Evolutionary conservation across 2,888 invertebrate genomes (phyloP).

Genomic region (Epistrophella euchroma): DNA sequence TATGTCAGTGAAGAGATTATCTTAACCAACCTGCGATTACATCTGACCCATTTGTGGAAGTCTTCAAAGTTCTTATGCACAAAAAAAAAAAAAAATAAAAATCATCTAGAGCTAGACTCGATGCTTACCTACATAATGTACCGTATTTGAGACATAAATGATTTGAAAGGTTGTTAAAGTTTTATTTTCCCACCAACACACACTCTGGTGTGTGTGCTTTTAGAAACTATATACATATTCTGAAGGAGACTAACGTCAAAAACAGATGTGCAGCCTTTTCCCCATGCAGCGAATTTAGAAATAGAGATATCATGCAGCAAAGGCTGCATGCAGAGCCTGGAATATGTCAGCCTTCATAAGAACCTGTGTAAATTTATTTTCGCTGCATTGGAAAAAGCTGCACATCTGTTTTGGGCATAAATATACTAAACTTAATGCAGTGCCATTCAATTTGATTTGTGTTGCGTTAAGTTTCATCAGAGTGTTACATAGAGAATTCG

Average conservation of each 20-base stretch:
- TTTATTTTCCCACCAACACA: conserved; percentile 5
- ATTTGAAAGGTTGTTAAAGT: conserved; percentile 49
- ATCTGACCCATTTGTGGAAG: conserved; percentile 67
- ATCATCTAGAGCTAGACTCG: neutral
- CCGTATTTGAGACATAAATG: conserved; percentile 34
- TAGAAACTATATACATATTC: neutral
- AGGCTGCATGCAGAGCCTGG: too few species aligned
- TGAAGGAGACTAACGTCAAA: conserved; percentile 35
- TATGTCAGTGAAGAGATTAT: conserved; percentile 57
- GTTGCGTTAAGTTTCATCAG: conserved; percentile 54
- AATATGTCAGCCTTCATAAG: too few species aligned
- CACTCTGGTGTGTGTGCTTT: conserved; percentile 7
- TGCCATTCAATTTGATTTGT: conserved; percentile 64
- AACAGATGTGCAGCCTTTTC: too few species aligned
- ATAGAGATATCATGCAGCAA: too few species aligned
- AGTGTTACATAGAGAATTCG: conserved; percentile 21
- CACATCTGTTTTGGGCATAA: too few species aligned
- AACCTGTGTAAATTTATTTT: too few species aligned
- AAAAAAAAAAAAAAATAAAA: neutral
- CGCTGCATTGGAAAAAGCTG: too few species aligned
- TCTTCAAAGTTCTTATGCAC: conserved; percentile 53
- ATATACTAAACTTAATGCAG: conserved; percentile 31
- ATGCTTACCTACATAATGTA: neutral
- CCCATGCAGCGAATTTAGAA: too few species aligned
- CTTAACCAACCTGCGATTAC: conserved; percentile 64